Evolutionary conservation across 1,140 invertebrate species (phyloP).

Genomic region (Elymnias hypermnestra): DNA sequence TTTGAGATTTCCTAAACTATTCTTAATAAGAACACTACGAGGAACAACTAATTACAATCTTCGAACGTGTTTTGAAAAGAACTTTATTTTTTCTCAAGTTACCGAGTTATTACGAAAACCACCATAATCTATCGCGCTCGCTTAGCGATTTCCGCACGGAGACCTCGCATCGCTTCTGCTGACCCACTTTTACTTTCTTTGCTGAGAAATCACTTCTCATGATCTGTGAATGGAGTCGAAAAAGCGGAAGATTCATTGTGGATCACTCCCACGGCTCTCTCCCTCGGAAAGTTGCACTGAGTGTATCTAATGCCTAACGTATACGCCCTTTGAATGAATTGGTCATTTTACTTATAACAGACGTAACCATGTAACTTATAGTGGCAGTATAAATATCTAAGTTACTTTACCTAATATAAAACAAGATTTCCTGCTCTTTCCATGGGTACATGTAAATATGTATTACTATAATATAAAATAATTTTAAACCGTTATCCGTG

Average conservation of each 20-base stretch:
- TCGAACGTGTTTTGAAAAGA: no score
- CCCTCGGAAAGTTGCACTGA: constrained; percentile 39
- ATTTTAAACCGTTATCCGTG: no score
- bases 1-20: no score
- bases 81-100: constrained; percentile 13
- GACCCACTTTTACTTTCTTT: constrained; percentile 67
- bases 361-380: no score
- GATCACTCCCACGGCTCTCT: constrained; percentile 56
- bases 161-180: constrained; percentile 35
- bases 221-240: constrained; percentile 50
- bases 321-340: constrained; percentile 31
- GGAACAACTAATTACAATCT: no score
- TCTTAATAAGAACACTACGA: no score
- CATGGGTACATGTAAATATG: no score
- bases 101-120: constrained; percentile 23
- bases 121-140: constrained; percentile 25
- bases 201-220: constrained; percentile 62
- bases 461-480: no score
- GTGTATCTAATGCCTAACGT: no score
- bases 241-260: constrained; percentile 60
- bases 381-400: no score
- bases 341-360: constrained; percentile 9
- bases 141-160: constrained; percentile 37
- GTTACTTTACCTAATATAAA: no score
- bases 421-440: no score